Conservation (phyloP, 2,113 vertebrate species). For the Nesogale talazaci region DNA sequence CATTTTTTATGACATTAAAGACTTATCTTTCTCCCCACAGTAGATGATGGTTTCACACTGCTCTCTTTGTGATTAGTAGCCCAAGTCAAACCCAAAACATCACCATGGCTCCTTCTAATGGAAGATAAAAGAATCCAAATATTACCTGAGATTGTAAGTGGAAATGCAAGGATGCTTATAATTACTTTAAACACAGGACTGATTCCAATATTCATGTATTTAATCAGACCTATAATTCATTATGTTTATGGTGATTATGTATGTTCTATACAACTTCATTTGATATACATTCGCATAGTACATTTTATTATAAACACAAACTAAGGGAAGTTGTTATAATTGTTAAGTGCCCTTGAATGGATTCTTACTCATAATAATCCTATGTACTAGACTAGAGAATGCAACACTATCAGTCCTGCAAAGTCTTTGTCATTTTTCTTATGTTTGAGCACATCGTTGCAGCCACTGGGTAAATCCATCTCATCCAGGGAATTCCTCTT, state of each 20-base stretch:
- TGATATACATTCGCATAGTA: background rate
- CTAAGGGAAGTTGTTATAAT: background rate
- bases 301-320: background rate
- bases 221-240: background rate
- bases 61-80: too few species aligned
- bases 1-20: too few species aligned
- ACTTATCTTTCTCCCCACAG: too few species aligned
- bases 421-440: background rate
- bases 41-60: too few species aligned
- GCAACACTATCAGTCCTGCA: background rate
- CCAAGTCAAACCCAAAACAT: too few species aligned
- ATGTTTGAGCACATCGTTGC: too few species aligned
- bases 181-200: background rate
- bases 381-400: too few species aligned
- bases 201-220: background rate
- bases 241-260: background rate
- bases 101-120: too few species aligned
- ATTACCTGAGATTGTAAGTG: background rate
- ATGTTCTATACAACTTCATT: background rate
- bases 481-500: too few species aligned
- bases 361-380: too few species aligned
- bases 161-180: background rate
- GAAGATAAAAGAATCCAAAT: background rate
- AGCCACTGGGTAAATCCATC: too few species aligned
- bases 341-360: too few species aligned